A percentile compares a stretch with the other conserved stretches of the same genome.
Conservation (phyloP, 1,140 invertebrate genomes). For the Cyclina sinensis region DNA sequence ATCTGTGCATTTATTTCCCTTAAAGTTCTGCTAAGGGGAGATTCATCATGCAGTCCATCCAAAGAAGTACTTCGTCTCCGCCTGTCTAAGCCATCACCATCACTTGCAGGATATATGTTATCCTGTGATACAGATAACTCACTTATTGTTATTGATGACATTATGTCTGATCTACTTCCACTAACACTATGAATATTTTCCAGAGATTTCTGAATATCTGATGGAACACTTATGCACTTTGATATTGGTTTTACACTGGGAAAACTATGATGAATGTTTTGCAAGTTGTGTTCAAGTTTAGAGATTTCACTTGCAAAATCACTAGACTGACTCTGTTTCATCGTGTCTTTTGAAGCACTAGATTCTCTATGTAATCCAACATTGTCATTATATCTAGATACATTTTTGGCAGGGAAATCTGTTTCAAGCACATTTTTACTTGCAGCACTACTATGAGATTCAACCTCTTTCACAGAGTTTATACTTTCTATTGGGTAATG, state of each 20-base stretch:
- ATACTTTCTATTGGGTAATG: conserved; percentile 53
- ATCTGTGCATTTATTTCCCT: conserved; percentile 82
- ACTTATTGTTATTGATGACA: conserved; percentile 83
- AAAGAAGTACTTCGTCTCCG: conserved; percentile 79
- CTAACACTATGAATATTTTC: conserved; percentile 81
- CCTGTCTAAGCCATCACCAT: conserved; percentile 46
- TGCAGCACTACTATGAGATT: conserved; percentile 31
- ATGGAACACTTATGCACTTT: conserved; percentile 84
- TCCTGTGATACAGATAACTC: conserved; percentile 82
- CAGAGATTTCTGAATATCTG: conserved; percentile 83
- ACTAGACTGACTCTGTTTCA: conserved; percentile 38
- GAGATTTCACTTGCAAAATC: conserved; percentile 63
- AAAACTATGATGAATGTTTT: conserved; percentile 44
- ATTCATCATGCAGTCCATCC: conserved; percentile 80
- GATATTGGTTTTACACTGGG: conserved; percentile 72
- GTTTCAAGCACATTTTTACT: conserved; percentile 57
- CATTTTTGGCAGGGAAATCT: conserved; percentile 49
- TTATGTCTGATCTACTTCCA: conserved; percentile 77
- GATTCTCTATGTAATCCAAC: background rate
- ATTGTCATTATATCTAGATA: background rate
- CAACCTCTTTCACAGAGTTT: conserved; percentile 27
- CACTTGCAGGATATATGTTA: conserved; percentile 71
- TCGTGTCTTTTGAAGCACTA: background rate
- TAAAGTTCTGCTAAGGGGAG: conserved; percentile 78
- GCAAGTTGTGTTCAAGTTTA: conserved; percentile 64